Evolutionary conservation across 2,113 vertebrate species (phyloP).

Genomic region (Semicossyphus pulcher): DNA sequence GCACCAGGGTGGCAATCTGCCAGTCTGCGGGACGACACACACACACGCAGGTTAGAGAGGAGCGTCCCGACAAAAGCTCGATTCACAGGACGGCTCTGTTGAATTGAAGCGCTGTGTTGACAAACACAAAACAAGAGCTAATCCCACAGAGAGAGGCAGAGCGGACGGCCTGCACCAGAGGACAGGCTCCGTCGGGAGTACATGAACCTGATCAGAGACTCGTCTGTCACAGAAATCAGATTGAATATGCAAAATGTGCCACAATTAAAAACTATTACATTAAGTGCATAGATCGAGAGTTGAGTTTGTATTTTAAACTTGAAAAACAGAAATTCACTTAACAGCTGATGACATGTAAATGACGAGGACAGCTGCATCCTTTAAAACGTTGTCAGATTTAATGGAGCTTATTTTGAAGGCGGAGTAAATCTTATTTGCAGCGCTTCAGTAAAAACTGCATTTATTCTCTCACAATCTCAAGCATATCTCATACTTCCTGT

Average conservation of each 20-base stretch:
- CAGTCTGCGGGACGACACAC: constrained; percentile 81
- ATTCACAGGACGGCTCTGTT: constrained; percentile 21
- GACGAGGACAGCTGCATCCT: background rate
- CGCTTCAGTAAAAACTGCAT: no score
- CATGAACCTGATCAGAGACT: background rate
- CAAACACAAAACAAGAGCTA: constrained; percentile 60
- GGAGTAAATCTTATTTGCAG: no score
- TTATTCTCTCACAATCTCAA: background rate
- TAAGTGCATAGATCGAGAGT: background rate
- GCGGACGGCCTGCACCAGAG: background rate
- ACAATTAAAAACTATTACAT: background rate
- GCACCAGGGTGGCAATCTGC: constrained; percentile 87
- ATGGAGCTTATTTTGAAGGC: no score
- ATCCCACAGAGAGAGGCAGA: constrained; percentile 42
- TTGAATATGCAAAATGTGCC: background rate
- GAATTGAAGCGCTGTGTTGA: constrained; percentile 65
- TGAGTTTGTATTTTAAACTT: background rate
- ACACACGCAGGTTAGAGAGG: constrained; percentile 58
- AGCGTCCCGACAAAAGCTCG: constrained; percentile 42
- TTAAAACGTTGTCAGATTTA: background rate
- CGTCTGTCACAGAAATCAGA: background rate
- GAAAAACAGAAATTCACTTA: no score
- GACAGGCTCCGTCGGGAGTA: background rate
- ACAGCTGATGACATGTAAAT: background rate
- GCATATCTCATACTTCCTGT: no score